Percentiles rank a stretch among this genome's conserved stretches.
phyloP scores from a whole-genome alignment of 2,888 invertebrate species.

The Sesamia inferens region DNA sequence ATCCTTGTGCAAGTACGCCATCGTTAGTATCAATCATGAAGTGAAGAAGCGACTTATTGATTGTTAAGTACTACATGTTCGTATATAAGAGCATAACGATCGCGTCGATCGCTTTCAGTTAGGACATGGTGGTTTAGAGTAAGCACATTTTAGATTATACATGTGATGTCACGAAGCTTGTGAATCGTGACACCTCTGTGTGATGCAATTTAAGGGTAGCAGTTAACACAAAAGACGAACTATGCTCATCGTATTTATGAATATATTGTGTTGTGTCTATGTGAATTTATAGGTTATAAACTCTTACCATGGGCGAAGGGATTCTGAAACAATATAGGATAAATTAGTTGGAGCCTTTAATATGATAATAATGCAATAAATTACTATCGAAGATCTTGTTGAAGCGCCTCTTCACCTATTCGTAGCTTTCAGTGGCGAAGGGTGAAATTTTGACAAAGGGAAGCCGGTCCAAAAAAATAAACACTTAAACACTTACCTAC shows the following conservation, averaged over 20 bases:
- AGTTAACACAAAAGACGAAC: conserved; percentile 71
- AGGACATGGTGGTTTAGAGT: not conserved
- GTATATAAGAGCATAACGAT: not conserved
- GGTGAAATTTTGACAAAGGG: too few relatives aligned
- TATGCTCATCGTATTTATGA: conserved; percentile 46
- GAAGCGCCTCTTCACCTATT: too few relatives aligned
- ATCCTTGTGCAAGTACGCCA: not conserved
- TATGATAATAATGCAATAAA: not conserved
- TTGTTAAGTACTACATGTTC: not conserved
- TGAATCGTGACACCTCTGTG: not conserved
- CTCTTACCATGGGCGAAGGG: conserved; percentile 65
- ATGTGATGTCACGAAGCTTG: not conserved
- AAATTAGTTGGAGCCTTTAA: conserved; percentile 12
- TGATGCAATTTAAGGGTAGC: conserved; percentile 36
- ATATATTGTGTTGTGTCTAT: conserved; percentile 39
- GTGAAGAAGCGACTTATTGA: not conserved
- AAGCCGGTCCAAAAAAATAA: too few relatives aligned
- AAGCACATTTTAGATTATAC: not conserved
- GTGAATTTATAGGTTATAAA: conserved; percentile 17
- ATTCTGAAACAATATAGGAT: conserved; percentile 69
- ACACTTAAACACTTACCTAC: too few relatives aligned
- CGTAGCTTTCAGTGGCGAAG: too few relatives aligned
- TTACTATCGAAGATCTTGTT: not conserved
- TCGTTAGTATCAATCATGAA: not conserved
- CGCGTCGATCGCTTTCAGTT: not conserved